phyloP scores from a whole-genome alignment of 1,140 invertebrate species.

The Rhagoletis pomonella region DNA sequence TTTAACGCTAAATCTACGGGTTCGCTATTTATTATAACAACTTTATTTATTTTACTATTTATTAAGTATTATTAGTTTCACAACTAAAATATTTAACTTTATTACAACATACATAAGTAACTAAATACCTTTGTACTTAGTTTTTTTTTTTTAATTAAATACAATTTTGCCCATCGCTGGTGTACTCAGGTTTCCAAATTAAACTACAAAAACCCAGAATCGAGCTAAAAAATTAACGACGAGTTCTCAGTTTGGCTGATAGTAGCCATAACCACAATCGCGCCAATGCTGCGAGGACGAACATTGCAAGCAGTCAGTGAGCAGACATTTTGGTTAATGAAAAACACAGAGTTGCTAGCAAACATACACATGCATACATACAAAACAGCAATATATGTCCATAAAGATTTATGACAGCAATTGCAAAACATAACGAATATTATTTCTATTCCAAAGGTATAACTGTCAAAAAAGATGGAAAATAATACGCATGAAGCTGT shows the following conservation, averaged over 20 bases:
- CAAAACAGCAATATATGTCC: neutral
- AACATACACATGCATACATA: neutral
- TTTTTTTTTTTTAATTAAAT: too few relatives aligned
- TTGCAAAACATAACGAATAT: conserved; percentile 4
- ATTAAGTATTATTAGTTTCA: too few relatives aligned
- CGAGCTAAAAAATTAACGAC: neutral
- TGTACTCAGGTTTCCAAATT: too few relatives aligned
- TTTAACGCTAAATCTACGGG: too few relatives aligned
- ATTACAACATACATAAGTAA: too few relatives aligned
- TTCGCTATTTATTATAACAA: too few relatives aligned
- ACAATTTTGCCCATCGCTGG: too few relatives aligned
- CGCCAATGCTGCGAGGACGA: conserved; percentile 27
- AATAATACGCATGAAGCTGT: neutral
- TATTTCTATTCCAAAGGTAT: conserved; percentile 26
- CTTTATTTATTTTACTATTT: too few relatives aligned
- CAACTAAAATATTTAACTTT: too few relatives aligned
- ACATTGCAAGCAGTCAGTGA: conserved; percentile 8
- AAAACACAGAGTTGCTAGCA: neutral
- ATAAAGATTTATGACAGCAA: conserved; percentile 38
- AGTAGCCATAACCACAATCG: conserved; percentile 18
- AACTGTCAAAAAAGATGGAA: neutral
- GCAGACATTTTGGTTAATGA: conserved; percentile 35
- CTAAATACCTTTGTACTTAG: too few relatives aligned
- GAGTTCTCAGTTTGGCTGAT: neutral
- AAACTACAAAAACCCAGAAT: too few relatives aligned